These are phyloP conservation scores for Geophilus truncorum DNA, from an alignment of 2,888 invertebrate genomes.

Conservation along the genomic window DNA sequence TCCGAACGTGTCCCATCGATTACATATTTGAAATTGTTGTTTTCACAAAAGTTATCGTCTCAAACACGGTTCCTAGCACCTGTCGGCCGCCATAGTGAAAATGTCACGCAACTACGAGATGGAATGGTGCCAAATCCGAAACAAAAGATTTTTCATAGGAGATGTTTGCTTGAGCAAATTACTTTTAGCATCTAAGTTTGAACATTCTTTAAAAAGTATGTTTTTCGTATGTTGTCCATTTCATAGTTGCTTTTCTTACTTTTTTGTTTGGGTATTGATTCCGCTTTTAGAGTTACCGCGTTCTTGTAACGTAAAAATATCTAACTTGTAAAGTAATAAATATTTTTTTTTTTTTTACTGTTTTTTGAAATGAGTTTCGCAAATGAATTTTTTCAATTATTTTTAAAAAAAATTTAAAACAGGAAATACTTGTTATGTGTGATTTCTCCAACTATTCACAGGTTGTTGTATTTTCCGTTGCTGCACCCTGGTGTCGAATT, in stretches of 20 bases:
- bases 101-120: not conserved
- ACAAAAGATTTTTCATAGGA: not conserved
- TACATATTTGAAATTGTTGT: not conserved
- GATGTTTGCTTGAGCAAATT: not conserved
- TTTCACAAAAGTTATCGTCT: not conserved
- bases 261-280: not conserved
- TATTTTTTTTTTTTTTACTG: too few relatives aligned
- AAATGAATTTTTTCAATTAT: not conserved
- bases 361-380: too few relatives aligned
- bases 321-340: not conserved
- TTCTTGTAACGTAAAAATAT: not conserved
- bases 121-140: not conserved
- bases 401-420: not conserved
- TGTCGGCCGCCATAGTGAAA: not conserved
- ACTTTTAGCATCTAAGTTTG: not conserved
- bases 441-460: not conserved
- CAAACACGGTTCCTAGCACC: not conserved
- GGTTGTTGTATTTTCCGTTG: not conserved
- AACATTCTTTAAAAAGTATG: not conserved
- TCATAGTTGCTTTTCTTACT: not conserved
- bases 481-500: too few relatives aligned
- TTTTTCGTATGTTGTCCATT: not conserved
- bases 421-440: not conserved
- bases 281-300: not conserved
- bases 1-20: not conserved